A percentile compares a stretch with the other conserved stretches of the same genome.
Evolutionary conservation across 2,888 invertebrate species (phyloP).

Genomic region (Colostygia pectinataria): DNA sequence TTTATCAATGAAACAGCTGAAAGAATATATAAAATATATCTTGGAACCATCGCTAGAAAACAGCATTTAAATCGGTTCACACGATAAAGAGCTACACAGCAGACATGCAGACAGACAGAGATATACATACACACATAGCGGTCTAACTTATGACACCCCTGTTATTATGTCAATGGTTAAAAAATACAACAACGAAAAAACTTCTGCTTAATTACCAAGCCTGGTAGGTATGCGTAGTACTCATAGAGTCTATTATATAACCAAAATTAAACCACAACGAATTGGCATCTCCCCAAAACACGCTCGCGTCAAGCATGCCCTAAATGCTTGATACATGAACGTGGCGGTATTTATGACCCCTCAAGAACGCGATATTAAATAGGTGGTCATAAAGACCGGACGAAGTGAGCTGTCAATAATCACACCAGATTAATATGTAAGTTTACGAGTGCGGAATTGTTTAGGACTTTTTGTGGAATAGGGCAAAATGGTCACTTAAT

Average conservation of each 20-base stretch:
- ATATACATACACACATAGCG: too few species aligned
- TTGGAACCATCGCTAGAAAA: too few species aligned
- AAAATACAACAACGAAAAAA: neutral
- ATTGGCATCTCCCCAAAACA: constrained; percentile 9
- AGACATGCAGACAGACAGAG: too few species aligned
- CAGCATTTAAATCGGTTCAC: too few species aligned
- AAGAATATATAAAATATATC: too few species aligned
- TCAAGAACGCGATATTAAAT: constrained; percentile 24
- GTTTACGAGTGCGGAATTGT: constrained; percentile 1
- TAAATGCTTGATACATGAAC: constrained; percentile 20
- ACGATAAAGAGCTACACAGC: too few species aligned
- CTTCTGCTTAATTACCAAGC: neutral
- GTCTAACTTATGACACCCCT: too few species aligned
- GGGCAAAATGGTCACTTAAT: too few species aligned
- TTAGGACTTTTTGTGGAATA: too few species aligned
- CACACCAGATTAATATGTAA: constrained; percentile 9
- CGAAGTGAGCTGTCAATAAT: constrained; percentile 23
- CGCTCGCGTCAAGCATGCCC: constrained; percentile 14
- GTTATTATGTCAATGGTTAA: too few species aligned
- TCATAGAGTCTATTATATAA: neutral
- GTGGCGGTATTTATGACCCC: constrained; percentile 24
- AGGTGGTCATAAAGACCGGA: constrained; percentile 14
- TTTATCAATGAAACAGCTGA: too few species aligned
- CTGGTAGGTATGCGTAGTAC: neutral
- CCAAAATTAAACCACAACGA: neutral